These are phyloP conservation scores for Margarornis squamiger DNA, from an alignment of 2,797 vertebrate species.

Conservation along the genomic window DNA sequence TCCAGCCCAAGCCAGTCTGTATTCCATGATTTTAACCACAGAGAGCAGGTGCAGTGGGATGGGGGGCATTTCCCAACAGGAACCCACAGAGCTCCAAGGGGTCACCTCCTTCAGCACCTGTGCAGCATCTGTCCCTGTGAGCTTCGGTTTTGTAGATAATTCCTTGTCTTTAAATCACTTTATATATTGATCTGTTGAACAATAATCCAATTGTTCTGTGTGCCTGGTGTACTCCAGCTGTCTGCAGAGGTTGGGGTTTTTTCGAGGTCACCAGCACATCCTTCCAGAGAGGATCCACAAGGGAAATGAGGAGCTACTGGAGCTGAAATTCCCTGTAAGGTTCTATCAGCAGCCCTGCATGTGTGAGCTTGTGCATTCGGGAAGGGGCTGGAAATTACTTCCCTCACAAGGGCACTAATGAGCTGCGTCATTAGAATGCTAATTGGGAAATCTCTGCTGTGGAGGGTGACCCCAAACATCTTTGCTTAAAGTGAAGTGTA, in stretches of 20 bases:
- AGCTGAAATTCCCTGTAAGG: neutral
- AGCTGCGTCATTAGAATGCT: neutral
- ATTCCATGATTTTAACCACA: fast-evolving
- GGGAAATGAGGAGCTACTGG: neutral
- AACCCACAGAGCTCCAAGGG: neutral
- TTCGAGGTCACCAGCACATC: neutral
- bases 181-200: fast-evolving
- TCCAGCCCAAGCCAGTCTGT: neutral
- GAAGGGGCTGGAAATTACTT: neutral
- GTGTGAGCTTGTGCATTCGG: neutral
- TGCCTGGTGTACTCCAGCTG: neutral
- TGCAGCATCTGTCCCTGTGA: fast-evolving
- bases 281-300: neutral
- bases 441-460: neutral
- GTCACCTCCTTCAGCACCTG: fast-evolving
- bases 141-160: fast-evolving
- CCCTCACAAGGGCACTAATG: neutral
- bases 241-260: neutral
- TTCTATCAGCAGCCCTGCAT: neutral
- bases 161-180: neutral
- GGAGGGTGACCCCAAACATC: neutral
- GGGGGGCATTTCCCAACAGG: neutral
- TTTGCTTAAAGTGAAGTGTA: neutral
- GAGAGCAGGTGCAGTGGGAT: fast-evolving
- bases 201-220: neutral